Percentiles rank a stretch among this genome's conserved stretches.
Conservation (phyloP, 2,888 invertebrate species). For the Drosophila meridionalis region DNA sequence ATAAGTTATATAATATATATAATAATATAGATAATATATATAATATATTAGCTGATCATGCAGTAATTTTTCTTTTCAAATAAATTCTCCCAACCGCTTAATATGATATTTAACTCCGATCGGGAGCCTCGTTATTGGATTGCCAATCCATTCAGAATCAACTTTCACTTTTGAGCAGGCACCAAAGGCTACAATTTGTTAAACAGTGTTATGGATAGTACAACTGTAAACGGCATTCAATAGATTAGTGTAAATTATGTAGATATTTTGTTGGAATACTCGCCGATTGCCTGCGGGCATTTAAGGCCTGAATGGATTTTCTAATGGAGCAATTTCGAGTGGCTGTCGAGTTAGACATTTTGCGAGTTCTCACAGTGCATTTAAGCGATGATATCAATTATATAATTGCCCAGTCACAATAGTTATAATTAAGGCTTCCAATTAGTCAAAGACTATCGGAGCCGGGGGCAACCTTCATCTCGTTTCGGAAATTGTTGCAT, state of each 20-base stretch:
- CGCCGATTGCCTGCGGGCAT: background rate
- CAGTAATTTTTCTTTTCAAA: background rate
- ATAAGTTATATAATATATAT: no score
- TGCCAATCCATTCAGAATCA: background rate
- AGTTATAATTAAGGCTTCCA: conserved; percentile 20
- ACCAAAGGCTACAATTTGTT: background rate
- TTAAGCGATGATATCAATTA: conserved; percentile 23
- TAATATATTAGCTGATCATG: background rate
- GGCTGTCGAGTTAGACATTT: background rate
- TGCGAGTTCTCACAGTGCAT: conserved; percentile 28
- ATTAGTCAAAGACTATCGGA: conserved; percentile 35
- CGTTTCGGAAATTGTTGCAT: conserved; percentile 53
- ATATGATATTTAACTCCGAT: background rate
- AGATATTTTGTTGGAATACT: background rate
- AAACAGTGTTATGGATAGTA: background rate
- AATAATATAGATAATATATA: no score
- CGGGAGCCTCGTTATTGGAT: background rate
- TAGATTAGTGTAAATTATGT: background rate
- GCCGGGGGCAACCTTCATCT: conserved; percentile 27
- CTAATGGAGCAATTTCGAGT: conserved; percentile 1
- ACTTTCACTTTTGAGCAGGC: background rate
- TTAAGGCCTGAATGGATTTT: background rate
- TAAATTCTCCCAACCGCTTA: background rate
- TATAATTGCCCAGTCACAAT: conserved; percentile 26
- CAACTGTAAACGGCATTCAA: no score